These are phyloP conservation scores for Linepithema humile DNA, from an alignment of 1,140 invertebrate species.

Conservation along the genomic window DNA sequence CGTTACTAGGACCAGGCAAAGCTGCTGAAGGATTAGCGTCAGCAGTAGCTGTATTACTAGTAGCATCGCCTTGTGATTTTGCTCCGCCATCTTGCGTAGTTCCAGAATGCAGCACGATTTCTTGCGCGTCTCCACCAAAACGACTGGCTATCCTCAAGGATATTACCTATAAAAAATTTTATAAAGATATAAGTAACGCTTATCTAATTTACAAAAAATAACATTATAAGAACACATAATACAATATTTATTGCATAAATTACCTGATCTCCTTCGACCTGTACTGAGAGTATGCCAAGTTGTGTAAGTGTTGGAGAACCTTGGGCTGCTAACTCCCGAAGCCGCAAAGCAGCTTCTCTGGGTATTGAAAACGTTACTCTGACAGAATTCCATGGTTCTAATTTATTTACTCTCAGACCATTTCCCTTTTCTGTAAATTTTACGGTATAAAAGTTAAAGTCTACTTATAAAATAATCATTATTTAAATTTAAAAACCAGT, in stretches of 20 bases:
- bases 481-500: neutral
- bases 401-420: constrained; percentile 89
- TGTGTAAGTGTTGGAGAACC: constrained; percentile 94
- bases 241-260: constrained; percentile 34
- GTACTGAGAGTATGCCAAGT: constrained; percentile 97
- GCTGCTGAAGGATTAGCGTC: constrained; percentile 76
- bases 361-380: constrained; percentile 98
- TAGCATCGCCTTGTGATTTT: constrained; percentile 79
- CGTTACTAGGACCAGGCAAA: constrained; percentile 81
- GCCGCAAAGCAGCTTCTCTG: constrained; percentile 94
- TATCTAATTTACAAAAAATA: constrained; percentile 7
- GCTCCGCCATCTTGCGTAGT: constrained; percentile 81
- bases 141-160: constrained; percentile 93
- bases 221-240: neutral
- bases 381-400: constrained; percentile 99
- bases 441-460: constrained; percentile 36
- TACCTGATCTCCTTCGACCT: constrained; percentile 97
- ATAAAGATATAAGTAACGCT: neutral
- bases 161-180: constrained; percentile 86
- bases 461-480: constrained; percentile 1
- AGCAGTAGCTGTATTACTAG: constrained; percentile 71
- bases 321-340: constrained; percentile 95
- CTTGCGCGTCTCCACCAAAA: constrained; percentile 89
- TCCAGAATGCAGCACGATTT: constrained; percentile 89
- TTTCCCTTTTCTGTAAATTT: constrained; percentile 83